These are phyloP conservation scores for Chironomus striatipennis DNA, from an alignment of 1,140 invertebrate genomes.

Conservation along the genomic window DNA sequence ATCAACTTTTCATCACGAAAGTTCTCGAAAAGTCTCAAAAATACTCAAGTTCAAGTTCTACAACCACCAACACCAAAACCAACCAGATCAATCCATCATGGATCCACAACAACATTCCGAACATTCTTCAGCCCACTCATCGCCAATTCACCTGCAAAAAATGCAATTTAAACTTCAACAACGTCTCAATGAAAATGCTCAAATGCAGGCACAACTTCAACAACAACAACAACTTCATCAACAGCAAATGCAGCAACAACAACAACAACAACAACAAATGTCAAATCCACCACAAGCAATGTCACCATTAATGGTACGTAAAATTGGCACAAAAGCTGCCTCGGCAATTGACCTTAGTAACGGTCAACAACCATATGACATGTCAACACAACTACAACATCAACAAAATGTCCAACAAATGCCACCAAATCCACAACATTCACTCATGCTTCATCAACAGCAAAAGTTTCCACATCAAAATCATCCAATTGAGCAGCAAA, in stretches of 20 bases:
- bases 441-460: not conserved
- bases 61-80: not conserved
- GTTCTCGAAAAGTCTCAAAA: too few species aligned
- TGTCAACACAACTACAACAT: not conserved
- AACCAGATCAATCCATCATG: not conserved
- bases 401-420: not conserved
- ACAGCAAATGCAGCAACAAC: too few species aligned
- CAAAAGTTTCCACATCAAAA: slow-evolving; percentile 12
- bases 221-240: too few species aligned
- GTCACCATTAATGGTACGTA: slow-evolving; percentile 11
- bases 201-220: too few species aligned
- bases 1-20: too few species aligned
- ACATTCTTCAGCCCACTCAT: not conserved
- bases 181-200: not conserved
- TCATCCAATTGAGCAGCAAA: slow-evolving; percentile 19
- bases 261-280: not conserved
- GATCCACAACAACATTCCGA: not conserved
- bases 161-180: not conserved
- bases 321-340: not conserved
- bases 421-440: not conserved
- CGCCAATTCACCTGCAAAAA: not conserved
- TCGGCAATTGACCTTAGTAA: not conserved
- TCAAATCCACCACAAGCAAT: not conserved
- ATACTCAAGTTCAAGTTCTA: not conserved
- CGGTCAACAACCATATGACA: not conserved